Base-by-base conservation (phyloP, 2,797 vertebrate genomes). In the Perodicticus potto region DNA sequence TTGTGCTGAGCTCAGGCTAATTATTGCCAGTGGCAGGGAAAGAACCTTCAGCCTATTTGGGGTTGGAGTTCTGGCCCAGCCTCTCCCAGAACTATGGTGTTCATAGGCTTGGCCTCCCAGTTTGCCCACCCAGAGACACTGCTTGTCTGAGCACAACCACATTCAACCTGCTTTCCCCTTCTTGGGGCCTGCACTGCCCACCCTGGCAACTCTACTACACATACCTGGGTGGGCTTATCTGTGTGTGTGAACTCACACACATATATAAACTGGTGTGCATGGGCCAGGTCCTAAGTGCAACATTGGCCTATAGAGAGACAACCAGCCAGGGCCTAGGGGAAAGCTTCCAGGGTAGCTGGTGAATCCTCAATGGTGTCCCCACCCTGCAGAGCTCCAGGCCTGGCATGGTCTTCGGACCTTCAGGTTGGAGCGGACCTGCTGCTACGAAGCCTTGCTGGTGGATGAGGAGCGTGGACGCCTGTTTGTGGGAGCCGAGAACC, bases 401-500 rank as follows among this genome's bases (percentile, higher is more conserved):
- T 99, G 98, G 90, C 99, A 99, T 0, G 99, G 99, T 1, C 98
- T 99, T 74, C 99, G 98, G 17, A 98, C 99, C 10, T 99, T 99
- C 53, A 98, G 99, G 29, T 97, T 99, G 96, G 99, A 99, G 37
- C 99, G 99, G 2, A 99, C 99, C 0, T 99, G 99, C 98, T 99
- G 99, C 98, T 99, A 99, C 0, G 99, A 99, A 23, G 98, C 99
- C 17, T 98, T 99, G 98, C 98, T 99, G 94, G 95, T 99, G 98
- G 99, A 99, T 0, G 99, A 99, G 98, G 99, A 99, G 95, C 98
- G 99, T 0, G 99, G 99, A 0, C 99, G 99, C 20, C 99, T 99
- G 57, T 99, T 99, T 0, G 99, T 99, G 0, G 99, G 99, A 0
- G 99, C 99, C 0, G 99, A 99, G 98, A 99, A 99, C 98, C 99